These are phyloP conservation scores for Xestia rhomboidea DNA, from an alignment of 2,888 invertebrate genomes.

Conservation along the genomic window DNA sequence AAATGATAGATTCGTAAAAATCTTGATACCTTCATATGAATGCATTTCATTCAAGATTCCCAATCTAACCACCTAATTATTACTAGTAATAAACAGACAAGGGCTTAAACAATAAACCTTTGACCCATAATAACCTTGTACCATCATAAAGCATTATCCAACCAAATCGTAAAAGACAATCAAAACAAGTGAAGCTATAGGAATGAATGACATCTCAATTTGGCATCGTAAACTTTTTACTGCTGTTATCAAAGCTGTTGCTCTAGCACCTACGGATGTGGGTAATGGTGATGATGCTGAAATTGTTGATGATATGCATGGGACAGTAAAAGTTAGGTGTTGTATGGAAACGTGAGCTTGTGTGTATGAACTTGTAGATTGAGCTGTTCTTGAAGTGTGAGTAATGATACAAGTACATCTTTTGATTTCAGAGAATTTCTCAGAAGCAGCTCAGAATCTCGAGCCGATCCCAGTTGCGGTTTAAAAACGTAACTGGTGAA, in stretches of 20 bases:
- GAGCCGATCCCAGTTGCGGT: neutral
- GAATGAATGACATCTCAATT: conserved; percentile 66
- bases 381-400: neutral
- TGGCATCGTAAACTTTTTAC: conserved; percentile 58
- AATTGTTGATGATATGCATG: conserved; percentile 22
- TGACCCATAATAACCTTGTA: conserved; percentile 71
- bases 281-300: conserved; percentile 36
- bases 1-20: neutral
- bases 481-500: neutral
- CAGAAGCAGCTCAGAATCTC: neutral
- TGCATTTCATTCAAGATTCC: conserved; percentile 26
- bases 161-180: conserved; percentile 69
- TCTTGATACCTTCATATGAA: neutral
- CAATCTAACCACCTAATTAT: conserved; percentile 54
- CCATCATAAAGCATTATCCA: conserved; percentile 65
- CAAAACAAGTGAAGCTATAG: conserved; percentile 51
- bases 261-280: conserved; percentile 47
- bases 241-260: conserved; percentile 51
- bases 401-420: neutral
- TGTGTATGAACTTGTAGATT: neutral
- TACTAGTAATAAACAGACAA: conserved; percentile 68
- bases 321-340: conserved; percentile 28
- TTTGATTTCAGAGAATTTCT: neutral
- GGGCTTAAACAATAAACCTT: conserved; percentile 67
- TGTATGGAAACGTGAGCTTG: neutral